Evolutionary conservation across 1,140 invertebrate species (phyloP), one percentile per base, ranked within the genome.

Genomic region (Coenobita brevimanus): DNA sequence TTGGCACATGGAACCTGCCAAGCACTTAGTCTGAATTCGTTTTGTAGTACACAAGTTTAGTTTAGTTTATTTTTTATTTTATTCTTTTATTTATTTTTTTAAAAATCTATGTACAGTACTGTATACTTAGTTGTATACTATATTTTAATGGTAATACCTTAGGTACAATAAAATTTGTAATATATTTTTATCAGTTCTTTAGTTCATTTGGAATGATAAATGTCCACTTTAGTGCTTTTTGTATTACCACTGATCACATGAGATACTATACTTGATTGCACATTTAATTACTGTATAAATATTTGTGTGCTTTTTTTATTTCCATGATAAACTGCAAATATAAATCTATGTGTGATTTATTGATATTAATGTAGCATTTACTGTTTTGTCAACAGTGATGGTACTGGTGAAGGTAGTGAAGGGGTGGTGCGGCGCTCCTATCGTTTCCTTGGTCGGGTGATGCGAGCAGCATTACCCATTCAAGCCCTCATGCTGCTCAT

Each of bases 401-500:
- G 67, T 24, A 62, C 50, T 43, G 86, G 76, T n/a, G 94, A 93
- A 90, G 94, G 94, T 91, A 94, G 95, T 91, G 94, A 94, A 80
- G 94, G 95, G 89, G 94, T 95, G 78, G 93, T 97, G 90, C 93
- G 94, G 60, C 95, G 96, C 91, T 95, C 96, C 90, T 95, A 95
- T 91, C 94, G 95, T 67, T 98, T 97, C 94, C 94, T 98, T 91
- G 95, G 96, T 88, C 95, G 97, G 91, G 97, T 98, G 82, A 94
- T 97, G 84, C 94, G 97, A 91, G 96, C 97, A 50, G 98, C 97
- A 17, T 93, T 99, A 88, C 97, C 97, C 41, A 97, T 99, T 91
- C 93, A 94, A 85, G 92, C 92, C 38, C 93, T 98, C 88, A 96
- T 98, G 94, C 93, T 98, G 91, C 93, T 98, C 82, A 94, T 98